These are phyloP conservation scores for Eleginops maclovinus DNA, from an alignment of 2,113 vertebrate species.

Conservation along the genomic window DNA sequence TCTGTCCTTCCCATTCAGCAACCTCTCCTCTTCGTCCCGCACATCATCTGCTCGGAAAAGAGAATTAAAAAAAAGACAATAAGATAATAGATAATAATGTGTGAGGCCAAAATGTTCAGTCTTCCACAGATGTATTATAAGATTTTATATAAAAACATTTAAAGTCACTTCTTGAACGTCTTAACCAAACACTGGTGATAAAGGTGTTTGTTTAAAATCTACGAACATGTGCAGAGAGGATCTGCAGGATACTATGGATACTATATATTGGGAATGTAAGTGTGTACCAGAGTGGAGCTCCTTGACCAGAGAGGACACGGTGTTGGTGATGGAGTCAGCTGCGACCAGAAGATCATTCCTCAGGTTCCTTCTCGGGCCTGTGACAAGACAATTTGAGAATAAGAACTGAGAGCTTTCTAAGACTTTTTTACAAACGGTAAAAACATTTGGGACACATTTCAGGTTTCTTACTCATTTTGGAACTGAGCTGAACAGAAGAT, in stretches of 20 bases:
- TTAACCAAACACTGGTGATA: neutral
- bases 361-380: slow-evolving; percentile 93
- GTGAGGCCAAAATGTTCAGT: neutral
- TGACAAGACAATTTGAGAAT: neutral
- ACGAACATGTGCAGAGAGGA: neutral
- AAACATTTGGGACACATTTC: neutral
- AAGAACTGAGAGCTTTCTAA: no score
- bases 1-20: slow-evolving; percentile 92
- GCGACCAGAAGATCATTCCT: slow-evolving; percentile 95
- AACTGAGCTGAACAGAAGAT: neutral
- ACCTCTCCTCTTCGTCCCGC: slow-evolving; percentile 89
- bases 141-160: neutral
- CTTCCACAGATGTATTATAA: neutral
- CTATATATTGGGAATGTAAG: slow-evolving; percentile 6
- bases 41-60: slow-evolving; percentile 84
- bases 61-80: neutral
- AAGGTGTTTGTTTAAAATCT: neutral
- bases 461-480: no score
- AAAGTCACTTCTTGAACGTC: neutral
- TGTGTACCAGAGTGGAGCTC: slow-evolving; percentile 93
- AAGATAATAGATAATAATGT: neutral
- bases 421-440: neutral
- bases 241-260: neutral
- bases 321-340: slow-evolving; percentile 97
- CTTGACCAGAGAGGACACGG: slow-evolving; percentile 97